phyloP scores from a whole-genome alignment of 2,113 vertebrate species.

The Dasyprocta punctata region DNA sequence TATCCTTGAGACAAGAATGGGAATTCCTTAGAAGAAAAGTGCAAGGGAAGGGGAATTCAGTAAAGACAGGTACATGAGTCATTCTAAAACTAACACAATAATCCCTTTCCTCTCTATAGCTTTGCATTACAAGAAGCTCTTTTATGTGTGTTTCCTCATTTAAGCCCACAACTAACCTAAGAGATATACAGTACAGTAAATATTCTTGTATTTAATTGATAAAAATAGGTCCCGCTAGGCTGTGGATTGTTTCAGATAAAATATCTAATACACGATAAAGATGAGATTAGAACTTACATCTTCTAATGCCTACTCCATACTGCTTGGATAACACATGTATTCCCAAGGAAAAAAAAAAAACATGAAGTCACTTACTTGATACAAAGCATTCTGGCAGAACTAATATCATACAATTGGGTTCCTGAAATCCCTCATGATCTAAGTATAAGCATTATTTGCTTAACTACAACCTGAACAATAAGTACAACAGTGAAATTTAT shows the following conservation, averaged over 20 bases:
- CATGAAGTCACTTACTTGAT: neutral
- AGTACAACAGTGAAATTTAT: neutral
- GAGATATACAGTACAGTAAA: neutral
- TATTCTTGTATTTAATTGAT: neutral
- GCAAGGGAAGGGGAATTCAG: conserved; percentile 36
- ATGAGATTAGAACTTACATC: neutral
- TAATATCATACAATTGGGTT: conserved; percentile 36
- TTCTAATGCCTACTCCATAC: neutral
- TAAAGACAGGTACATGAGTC: conserved; percentile 34
- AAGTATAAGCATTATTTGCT: conserved; percentile 36
- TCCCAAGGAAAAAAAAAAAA: conserved; percentile 14
- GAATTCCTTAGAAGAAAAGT: conserved; percentile 54
- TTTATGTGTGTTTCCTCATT: neutral
- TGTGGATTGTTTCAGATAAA: conserved; percentile 22
- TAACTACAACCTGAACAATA: conserved; percentile 38
- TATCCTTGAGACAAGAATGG: neutral
- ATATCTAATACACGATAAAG: neutral
- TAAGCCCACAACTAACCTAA: neutral
- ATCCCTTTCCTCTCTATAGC: neutral
- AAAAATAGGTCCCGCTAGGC: neutral
- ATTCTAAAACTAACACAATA: conserved; percentile 29
- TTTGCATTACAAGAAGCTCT: neutral
- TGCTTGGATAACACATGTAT: neutral
- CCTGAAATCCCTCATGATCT: conserved; percentile 30
- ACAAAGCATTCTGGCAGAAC: neutral